Conservation (phyloP, 2,888 invertebrate species). For the Copidosoma aretas region DNA sequence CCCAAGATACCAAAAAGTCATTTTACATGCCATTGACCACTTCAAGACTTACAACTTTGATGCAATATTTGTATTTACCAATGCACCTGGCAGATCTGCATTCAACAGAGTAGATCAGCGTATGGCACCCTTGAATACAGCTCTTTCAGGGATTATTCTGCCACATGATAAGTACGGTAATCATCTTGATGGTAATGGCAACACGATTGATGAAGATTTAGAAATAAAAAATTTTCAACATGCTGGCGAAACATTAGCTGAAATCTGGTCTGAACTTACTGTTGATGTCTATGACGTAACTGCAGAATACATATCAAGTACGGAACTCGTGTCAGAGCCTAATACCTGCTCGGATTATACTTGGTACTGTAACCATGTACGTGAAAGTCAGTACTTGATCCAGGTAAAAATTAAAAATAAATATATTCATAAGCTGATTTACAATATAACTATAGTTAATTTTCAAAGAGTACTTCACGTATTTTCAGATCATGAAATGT, state of each 20-base stretch:
- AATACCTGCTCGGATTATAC: too few species aligned
- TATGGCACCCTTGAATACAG: constrained; percentile 48
- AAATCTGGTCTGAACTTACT: neutral
- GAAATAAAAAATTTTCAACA: constrained; percentile 53
- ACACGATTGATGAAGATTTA: constrained; percentile 50
- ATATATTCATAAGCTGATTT: too few species aligned
- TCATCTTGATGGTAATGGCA: constrained; percentile 49
- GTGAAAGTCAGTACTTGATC: too few species aligned
- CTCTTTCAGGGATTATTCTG: constrained; percentile 50
- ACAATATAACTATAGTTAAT: neutral
- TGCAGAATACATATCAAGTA: constrained; percentile 2
- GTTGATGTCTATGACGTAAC: neutral
- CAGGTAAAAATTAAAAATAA: too few species aligned
- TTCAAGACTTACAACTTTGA: too few species aligned
- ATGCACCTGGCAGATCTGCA: constrained; percentile 2
- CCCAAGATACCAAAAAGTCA: too few species aligned
- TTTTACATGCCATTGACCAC: too few species aligned
- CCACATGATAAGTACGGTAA: constrained; percentile 48
- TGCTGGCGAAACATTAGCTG: constrained; percentile 48
- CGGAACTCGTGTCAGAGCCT: too few species aligned
- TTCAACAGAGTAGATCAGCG: constrained; percentile 48
- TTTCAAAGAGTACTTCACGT: neutral
- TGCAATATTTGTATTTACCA: too few species aligned
- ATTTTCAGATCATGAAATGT: constrained; percentile 29
- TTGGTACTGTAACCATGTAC: too few species aligned